Base-by-base conservation (phyloP, 2,797 vertebrate species). In the Acanthurus tractus region DNA sequence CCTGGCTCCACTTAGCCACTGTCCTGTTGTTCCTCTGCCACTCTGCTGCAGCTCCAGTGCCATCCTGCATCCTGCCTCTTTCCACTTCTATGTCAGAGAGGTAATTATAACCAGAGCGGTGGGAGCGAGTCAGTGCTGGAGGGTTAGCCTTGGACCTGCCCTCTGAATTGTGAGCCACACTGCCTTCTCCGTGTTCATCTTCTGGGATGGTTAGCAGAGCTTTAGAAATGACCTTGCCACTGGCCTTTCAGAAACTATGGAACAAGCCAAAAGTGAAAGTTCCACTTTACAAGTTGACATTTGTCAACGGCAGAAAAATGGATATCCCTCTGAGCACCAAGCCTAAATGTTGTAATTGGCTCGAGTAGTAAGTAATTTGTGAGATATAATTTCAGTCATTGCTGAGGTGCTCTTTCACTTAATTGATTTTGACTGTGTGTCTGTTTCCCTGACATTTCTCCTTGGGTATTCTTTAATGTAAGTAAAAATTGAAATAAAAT, bases 101-200 rank as follows among this genome's bases (percentile, higher is more conserved):
- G 76, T 89, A 79, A 86, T 89, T 89, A 89, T 53, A 69, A 70
- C 67, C 68, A 29, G 48, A 79, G 85, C 18, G 9, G 74, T 70
- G 81, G 77, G 74, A 74, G 66, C 73, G 64, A 83, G 81, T 83
- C 82, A 44, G 57, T 63, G 78, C 83, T 55, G 65, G 67, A 79
- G 83, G 81, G 68, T 65, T 66, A 52, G 78, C 58, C 59, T 63
- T 63, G 23, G 53, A 86, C 63, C 80, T 76, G 75, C 57, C 58
- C 78, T 85, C 66, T 78, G 62, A 79, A 48, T 58, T 79, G 69
- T 84, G 73, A 81, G 76, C 70, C 73, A 56, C 49, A 13, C 52
- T 76, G 65, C 46, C 58, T 64, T 62, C 57, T 69, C 52, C n/a
- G 9, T 65, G 77, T 71, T 61, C 61, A 45, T 77, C 73, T 85